Conservation (phyloP, 1,140 invertebrate species). For the Gryon sp. region DNA sequence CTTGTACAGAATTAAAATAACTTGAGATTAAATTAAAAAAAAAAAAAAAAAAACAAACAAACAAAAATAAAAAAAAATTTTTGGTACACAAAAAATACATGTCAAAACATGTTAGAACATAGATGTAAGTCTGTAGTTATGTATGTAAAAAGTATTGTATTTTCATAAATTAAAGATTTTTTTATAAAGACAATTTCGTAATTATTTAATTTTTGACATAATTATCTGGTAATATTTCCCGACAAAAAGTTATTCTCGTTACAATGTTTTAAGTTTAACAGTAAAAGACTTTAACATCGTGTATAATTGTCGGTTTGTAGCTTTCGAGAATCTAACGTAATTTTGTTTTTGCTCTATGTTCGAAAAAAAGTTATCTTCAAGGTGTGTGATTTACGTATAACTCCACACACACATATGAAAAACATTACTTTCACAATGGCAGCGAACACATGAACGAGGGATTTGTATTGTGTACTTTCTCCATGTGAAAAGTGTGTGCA, state of each 20-base stretch:
- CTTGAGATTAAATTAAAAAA: background rate
- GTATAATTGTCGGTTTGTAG: background rate
- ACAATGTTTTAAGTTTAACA: background rate
- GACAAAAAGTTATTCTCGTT: too few relatives aligned
- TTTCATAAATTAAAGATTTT: conserved; percentile 60
- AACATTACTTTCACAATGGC: conserved; percentile 60
- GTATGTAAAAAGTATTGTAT: conserved; percentile 63
- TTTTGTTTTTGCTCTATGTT: conserved; percentile 20
- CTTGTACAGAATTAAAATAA: conserved; percentile 11
- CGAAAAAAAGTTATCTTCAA: conserved; percentile 7
- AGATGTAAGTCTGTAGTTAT: conserved; percentile 45
- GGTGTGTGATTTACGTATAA: conserved; percentile 15
- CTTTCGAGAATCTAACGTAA: conserved; percentile 24
- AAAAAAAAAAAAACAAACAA: too few relatives aligned
- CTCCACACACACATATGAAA: conserved; percentile 20
- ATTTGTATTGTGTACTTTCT: conserved; percentile 62
- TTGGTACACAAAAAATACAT: conserved; percentile 13
- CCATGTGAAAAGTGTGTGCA: conserved; percentile 61
- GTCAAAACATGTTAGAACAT: conserved; percentile 24
- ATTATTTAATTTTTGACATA: too few relatives aligned
- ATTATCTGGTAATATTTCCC: too few relatives aligned
- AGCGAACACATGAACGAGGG: conserved; percentile 46
- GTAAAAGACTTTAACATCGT: background rate
- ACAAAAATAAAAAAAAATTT: background rate
- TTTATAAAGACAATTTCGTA: conserved; percentile 35